These are phyloP conservation scores for Ectemnius lituratus DNA, from an alignment of 2,888 invertebrate genomes.

Conservation along the genomic window DNA sequence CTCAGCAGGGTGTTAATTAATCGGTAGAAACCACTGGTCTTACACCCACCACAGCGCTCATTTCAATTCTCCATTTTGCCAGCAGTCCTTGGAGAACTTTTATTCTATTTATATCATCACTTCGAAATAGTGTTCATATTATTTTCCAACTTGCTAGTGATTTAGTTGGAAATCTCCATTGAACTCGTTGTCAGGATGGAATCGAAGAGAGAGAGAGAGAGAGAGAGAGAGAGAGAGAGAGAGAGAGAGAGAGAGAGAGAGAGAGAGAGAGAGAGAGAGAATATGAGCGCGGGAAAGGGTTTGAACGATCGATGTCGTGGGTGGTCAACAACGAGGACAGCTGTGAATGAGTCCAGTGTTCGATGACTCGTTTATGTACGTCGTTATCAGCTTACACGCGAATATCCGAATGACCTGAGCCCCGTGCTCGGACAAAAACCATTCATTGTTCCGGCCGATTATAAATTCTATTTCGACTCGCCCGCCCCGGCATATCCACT, in stretches of 20 bases:
- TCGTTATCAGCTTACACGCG: slow-evolving; percentile 65
- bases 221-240: slow-evolving; percentile 32
- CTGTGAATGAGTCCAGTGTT: slow-evolving; percentile 66
- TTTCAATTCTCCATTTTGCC: no score
- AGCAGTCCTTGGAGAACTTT: slow-evolving; percentile 16
- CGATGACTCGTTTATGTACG: slow-evolving; percentile 63
- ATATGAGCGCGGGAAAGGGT: slow-evolving; percentile 33
- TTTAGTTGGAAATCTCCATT: slow-evolving; percentile 57
- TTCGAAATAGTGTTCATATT: no score
- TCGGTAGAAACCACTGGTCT: not conserved
- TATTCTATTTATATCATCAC: slow-evolving; percentile 17
- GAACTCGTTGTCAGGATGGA: slow-evolving; percentile 17
- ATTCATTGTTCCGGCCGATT: slow-evolving; percentile 57
- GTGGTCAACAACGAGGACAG: slow-evolving; percentile 64
- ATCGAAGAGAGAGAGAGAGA: no score
- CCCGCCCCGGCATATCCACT: slow-evolving; percentile 7
- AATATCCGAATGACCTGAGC: slow-evolving; percentile 63
- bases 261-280: slow-evolving; percentile 21
- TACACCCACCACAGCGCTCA: not conserved
- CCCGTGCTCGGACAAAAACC: slow-evolving; percentile 56
- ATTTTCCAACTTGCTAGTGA: not conserved
- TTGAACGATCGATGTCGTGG: slow-evolving; percentile 64
- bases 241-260: no score
- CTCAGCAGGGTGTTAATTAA: not conserved
- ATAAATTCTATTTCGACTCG: slow-evolving; percentile 25